These are phyloP conservation scores for Balanococcus diminutus DNA, from an alignment of 2,888 invertebrate genomes.

Conservation along the genomic window DNA sequence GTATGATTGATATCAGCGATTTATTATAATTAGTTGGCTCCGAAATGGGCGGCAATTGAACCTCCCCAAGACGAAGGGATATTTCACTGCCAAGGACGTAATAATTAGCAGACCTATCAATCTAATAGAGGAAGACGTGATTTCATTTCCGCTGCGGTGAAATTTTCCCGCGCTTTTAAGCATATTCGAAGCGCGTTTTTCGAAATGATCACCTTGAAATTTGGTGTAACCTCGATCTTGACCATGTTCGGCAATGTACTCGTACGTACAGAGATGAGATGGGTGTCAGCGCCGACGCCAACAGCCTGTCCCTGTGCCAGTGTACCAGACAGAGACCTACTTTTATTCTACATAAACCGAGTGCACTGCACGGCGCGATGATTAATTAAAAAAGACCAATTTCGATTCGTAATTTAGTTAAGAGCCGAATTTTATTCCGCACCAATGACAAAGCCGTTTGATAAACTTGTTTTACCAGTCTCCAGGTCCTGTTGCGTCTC, in stretches of 20 bases:
- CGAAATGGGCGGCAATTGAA: constrained; percentile 1
- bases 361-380: not conserved
- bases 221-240: constrained; percentile 40
- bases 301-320: too few relatives aligned
- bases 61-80: not conserved
- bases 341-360: too few relatives aligned
- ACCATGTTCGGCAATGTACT: too few relatives aligned
- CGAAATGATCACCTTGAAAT: not conserved
- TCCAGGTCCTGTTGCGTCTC: not conserved
- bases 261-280: not conserved
- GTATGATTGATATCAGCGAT: not conserved
- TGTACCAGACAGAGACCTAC: too few relatives aligned
- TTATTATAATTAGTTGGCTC: not conserved
- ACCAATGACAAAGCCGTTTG: not conserved
- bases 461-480: not conserved
- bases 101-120: not conserved
- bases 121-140: not conserved
- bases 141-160: not conserved
- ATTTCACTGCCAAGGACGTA: constrained; percentile 50
- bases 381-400: not conserved
- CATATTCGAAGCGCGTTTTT: not conserved
- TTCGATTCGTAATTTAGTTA: not conserved
- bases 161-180: constrained; percentile 27
- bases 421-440: not conserved
- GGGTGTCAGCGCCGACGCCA: not conserved